Evolutionary conservation across 1,140 invertebrate species (phyloP), one percentile per base, ranked within the genome.

Genomic region (Tetramorium alpestre): DNA sequence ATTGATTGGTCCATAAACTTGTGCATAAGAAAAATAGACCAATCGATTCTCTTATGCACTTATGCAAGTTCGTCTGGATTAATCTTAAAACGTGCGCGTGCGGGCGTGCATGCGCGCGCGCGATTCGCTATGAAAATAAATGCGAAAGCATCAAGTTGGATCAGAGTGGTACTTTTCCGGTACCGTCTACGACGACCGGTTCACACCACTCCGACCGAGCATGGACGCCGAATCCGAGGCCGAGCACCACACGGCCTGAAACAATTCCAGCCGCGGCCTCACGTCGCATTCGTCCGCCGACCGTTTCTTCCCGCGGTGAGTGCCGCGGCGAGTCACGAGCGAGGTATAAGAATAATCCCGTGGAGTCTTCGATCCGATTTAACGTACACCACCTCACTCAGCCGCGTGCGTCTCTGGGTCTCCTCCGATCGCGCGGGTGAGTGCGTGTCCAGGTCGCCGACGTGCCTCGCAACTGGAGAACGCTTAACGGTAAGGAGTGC

Each of bases 101-200:
- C 18, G 2, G 0, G 22, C 7, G 25, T 33, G 7, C 33, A 4
- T 18, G 44, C 25, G 22, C 16, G 4, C 1, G 44, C 7, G 38
- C 41, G 51, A 82, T 73, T 82, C 44, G 80, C 54, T 84, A 60
- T 47, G n/a, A 72, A 44, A 82, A 80, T 80, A 10, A 82, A 84
- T 60, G 69, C 54, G 28, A 73, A 84, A 49, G 44, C 80, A 84
- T 60, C 54, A 75, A 49, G 54, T 49, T 54, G 56, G 51, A 60
- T 70, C 65, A 33, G 60, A 60, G 22, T 64, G 62, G 76, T 75
- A 78, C 88, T 88, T 91, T 88, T 91, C 92, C 93, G 93, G 93
- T 33, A 33, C 33, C 33, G 33, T 94, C 88, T 87, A 84, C 85
- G 89, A 89, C 80, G 86, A 75, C 80, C 49, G 86, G 80, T 90